Evolutionary conservation across 2,888 invertebrate genomes (phyloP).

Genomic region (Apamea anceps): DNA sequence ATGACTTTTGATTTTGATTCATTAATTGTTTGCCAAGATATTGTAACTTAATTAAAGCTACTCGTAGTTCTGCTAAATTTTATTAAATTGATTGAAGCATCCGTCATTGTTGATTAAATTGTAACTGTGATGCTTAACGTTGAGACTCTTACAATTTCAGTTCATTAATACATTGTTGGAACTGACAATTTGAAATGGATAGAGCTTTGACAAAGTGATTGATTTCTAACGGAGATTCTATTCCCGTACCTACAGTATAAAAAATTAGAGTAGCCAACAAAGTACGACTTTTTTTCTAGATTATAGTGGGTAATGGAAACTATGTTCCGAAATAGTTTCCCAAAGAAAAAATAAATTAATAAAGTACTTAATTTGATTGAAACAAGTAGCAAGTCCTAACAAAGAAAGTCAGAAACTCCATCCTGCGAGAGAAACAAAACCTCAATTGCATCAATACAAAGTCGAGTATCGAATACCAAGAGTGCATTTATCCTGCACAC

Average conservation of each 20-base stretch:
- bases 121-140: constrained; percentile 14
- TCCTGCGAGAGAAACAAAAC: not conserved
- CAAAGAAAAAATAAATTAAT: not conserved
- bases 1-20: too few species aligned
- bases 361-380: not conserved
- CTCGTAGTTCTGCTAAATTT: not conserved
- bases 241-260: too few species aligned
- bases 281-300: not conserved
- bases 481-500: not conserved
- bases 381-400: not conserved
- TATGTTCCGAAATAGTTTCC: too few species aligned
- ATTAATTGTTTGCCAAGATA: not conserved
- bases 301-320: not conserved
- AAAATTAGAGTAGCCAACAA: not conserved
- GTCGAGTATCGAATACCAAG: not conserved
- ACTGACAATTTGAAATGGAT: not conserved
- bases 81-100: constrained; percentile 11
- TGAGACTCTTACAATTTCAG: not conserved
- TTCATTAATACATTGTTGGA: not conserved
- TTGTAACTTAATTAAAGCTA: constrained; percentile 1
- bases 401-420: not conserved
- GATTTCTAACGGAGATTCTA: not conserved
- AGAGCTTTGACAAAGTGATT: not conserved
- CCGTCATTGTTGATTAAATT: constrained; percentile 15
- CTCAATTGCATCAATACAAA: not conserved